A percentile compares a stretch with the other conserved stretches of the same genome.
Conservation (phyloP, 92 coral and sea anemone species). For the Meandrina meandrites region DNA sequence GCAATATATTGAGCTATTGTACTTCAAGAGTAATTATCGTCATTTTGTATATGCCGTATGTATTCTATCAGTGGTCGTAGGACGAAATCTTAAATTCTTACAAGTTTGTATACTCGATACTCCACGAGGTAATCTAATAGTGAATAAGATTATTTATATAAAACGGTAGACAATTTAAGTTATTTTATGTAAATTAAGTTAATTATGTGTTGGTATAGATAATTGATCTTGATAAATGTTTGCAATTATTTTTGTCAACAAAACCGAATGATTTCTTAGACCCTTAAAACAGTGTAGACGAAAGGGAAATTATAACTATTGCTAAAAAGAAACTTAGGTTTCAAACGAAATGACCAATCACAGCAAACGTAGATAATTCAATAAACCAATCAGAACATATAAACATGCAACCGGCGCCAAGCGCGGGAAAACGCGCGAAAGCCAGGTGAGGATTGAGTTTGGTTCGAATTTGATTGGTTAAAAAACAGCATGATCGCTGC, state of each 20-base stretch:
- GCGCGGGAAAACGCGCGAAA: not conserved
- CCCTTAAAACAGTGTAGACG: not conserved
- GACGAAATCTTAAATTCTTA: not conserved
- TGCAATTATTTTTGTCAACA: not conserved
- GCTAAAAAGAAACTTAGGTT: not conserved
- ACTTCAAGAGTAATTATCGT: not conserved
- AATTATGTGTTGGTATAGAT: not conserved
- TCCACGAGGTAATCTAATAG: slow-evolving; percentile 10
- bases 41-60: not conserved
- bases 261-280: not conserved
- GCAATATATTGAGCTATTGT: not conserved
- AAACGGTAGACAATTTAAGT: not conserved
- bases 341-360: not conserved
- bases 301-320: not conserved
- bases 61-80: not conserved
- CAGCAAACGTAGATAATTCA: not conserved
- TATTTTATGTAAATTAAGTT: slow-evolving; percentile 26
- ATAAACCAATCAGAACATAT: not conserved
- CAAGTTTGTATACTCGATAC: not conserved
- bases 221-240: not conserved
- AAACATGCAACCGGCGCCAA: not conserved
- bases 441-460: not conserved
- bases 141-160: slow-evolving; percentile 25
- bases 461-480: not conserved
- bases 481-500: not conserved